Evolutionary conservation across 2,888 invertebrate species (phyloP).

Genomic region (Lacanobia oleracea): DNA sequence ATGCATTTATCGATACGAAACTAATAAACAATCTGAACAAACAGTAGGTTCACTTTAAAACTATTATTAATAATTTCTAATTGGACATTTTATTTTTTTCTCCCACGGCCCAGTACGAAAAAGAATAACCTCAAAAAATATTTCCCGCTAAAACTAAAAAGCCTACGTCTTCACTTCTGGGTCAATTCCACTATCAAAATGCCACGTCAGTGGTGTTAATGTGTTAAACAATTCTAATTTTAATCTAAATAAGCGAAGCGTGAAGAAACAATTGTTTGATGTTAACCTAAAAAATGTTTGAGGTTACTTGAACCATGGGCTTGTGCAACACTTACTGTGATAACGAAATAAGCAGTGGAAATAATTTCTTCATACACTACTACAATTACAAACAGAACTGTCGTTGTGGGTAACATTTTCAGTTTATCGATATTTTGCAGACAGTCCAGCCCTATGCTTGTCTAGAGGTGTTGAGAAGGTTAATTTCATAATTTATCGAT

Average conservation of each 20-base stretch:
- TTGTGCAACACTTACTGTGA: constrained; percentile 59
- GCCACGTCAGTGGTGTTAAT: constrained; percentile 65
- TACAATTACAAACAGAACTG: not conserved
- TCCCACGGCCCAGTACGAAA: constrained; percentile 7
- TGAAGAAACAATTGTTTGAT: constrained; percentile 68
- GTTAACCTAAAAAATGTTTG: constrained; percentile 61
- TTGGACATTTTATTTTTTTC: not conserved
- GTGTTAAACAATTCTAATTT: constrained; percentile 70
- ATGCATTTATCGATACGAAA: not conserved
- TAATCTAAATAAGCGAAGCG: constrained; percentile 67
- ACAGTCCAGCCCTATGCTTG: not conserved
- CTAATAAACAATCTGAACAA: no score
- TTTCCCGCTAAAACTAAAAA: constrained; percentile 39
- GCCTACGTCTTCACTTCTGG: constrained; percentile 49
- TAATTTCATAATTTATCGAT: not conserved
- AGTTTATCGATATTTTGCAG: not conserved
- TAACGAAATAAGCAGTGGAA: constrained; percentile 41
- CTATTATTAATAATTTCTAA: constrained; percentile 5
- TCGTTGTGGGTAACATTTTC: not conserved
- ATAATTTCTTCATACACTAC: constrained; percentile 7
- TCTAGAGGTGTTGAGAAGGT: not conserved
- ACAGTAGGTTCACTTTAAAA: not conserved
- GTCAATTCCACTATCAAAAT: constrained; percentile 62
- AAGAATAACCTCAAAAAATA: not conserved
- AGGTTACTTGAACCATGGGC: constrained; percentile 56